phyloP scores from a whole-genome alignment of 2,113 vertebrate species.

The Dipodomys merriami region DNA sequence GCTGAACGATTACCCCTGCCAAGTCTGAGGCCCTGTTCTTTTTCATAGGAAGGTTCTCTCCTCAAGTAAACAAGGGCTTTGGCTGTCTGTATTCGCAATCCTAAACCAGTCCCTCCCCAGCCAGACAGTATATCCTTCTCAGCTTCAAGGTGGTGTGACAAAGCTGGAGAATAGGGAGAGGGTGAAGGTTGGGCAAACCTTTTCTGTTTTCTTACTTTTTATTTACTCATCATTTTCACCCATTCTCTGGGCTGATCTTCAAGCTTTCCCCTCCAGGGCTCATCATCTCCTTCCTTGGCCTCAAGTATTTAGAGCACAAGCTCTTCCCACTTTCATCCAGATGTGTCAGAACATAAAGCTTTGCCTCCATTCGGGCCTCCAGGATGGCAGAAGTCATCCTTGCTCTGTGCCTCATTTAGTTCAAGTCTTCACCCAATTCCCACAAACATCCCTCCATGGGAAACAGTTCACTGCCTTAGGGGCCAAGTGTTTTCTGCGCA shows the following conservation, averaged over 20 bases:
- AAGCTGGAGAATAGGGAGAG: background rate
- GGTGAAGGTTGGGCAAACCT: background rate
- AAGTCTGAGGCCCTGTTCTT: background rate
- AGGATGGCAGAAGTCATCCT: too few relatives aligned
- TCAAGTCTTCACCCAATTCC: background rate
- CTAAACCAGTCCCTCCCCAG: background rate
- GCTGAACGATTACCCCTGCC: background rate
- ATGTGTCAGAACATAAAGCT: fast-evolving
- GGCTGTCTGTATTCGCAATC: background rate
- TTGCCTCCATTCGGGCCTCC: background rate
- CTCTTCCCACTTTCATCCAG: background rate
- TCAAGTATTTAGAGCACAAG: background rate
- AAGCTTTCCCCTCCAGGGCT: background rate
- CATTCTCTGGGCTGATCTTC: background rate
- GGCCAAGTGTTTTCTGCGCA: background rate
- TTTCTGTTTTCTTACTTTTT: background rate
- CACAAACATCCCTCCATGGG: background rate
- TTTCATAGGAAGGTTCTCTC: background rate
- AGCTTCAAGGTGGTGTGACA: background rate
- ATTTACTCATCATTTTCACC: background rate
- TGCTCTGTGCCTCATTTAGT: background rate
- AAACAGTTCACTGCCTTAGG: background rate
- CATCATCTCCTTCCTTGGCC: background rate
- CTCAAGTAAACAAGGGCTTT: background rate
- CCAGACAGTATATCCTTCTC: background rate